Base-by-base conservation (phyloP, 2,888 invertebrate species). In the Cantharis flavilabris region DNA sequence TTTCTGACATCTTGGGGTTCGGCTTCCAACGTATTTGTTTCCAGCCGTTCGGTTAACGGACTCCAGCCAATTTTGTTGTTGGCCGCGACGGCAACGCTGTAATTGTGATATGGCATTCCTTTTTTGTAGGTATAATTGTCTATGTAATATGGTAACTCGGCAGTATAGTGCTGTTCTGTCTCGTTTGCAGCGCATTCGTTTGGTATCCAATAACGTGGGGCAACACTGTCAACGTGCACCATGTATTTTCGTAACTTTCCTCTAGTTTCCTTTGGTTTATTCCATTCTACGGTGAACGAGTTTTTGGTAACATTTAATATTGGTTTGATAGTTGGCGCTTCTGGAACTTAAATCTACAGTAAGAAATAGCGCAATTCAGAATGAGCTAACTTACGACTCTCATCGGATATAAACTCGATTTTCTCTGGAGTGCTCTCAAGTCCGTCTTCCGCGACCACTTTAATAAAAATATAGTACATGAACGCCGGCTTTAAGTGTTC, bases 1-100 rank as follows among this genome's bases (percentile, higher is more conserved):
- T 77, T 20, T 64, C 77, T 69, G 13, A 77, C 75, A 26, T 30
- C n/a, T 77, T 79, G 79, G 11, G 81, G 76, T 67, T 69, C 80
- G 78, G 75, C 18, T 9, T 75, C 26, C 30, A 16, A 70, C 10
- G 78, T 79, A 18, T 23, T 13, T 14, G 69, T 69, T 9, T 11
- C 65, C 10, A n/a, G 3, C 13, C 20, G 20, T 1, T 73, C 28
- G 20, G 64, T 72, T 23, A 69, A 65, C 3, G 20, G 11, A 11
- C 81, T 79, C 69, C 10, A 30, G 63, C 79, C 80, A 11, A 30
- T 73, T 67, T 20, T 63, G 14, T 79, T 80, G 3, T 26, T 20
- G 3, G 82, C 81, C 14, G 9, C 20, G 10, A 81, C 70, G 3
- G 13, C 14, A 3, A 80, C 71, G 11, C 18, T 49, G 65, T 80